Conservation (phyloP, 2,888 invertebrate genomes). For the Stenodema calcarata region DNA sequence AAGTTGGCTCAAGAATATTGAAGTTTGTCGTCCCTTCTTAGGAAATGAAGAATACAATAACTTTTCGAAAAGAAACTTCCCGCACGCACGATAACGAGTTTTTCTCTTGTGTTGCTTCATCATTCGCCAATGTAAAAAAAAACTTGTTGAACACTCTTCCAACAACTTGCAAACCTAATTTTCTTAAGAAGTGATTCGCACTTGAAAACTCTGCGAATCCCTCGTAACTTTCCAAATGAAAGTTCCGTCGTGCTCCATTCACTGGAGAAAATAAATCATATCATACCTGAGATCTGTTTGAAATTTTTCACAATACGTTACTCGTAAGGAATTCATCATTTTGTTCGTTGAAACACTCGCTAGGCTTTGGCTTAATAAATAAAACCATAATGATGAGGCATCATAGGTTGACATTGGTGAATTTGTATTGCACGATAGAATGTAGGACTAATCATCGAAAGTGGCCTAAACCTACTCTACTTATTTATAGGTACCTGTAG, state of each 20-base stretch:
- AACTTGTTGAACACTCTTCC: slow-evolving; percentile 12
- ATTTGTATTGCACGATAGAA: too few species aligned
- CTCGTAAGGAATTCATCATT: too few species aligned
- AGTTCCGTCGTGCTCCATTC: not conserved
- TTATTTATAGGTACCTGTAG: too few species aligned
- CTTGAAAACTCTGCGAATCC: not conserved
- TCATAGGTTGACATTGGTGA: too few species aligned
- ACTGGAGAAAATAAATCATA: not conserved
- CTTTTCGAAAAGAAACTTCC: not conserved
- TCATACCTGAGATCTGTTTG: too few species aligned
- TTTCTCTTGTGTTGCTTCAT: not conserved
- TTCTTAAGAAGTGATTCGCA: not conserved
- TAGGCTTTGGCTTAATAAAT: too few species aligned
- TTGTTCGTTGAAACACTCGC: too few species aligned
- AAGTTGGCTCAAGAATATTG: slow-evolving; percentile 26
- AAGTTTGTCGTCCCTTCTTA: slow-evolving; percentile 12
- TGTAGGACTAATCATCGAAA: too few species aligned
- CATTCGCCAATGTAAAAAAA: not conserved
- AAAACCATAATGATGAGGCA: too few species aligned
- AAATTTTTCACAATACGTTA: too few species aligned
- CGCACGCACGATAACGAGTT: slow-evolving; percentile 33
- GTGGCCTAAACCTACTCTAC: too few species aligned
- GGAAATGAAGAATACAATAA: slow-evolving; percentile 42
- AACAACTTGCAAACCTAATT: slow-evolving; percentile 30
- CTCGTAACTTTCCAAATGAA: not conserved